Evolutionary conservation across 2,797 vertebrate genomes (phyloP), one percentile per base, ranked within the genome.

Genomic region (Cyprinella venusta): DNA sequence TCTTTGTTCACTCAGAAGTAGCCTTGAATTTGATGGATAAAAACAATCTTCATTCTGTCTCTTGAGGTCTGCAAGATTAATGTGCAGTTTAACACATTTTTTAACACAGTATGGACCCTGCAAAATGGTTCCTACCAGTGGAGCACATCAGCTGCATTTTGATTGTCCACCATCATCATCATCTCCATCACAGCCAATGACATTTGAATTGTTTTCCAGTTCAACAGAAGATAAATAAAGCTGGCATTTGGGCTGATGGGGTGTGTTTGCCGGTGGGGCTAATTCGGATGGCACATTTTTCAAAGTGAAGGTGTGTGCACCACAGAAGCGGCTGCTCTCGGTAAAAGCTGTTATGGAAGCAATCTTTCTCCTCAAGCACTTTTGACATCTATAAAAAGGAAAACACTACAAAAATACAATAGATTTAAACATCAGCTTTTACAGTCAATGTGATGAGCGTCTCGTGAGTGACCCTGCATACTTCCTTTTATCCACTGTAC

Each of bases 211-310:
- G 88, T 92, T 92, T 90, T 87, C 88, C 92, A 89, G 89, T 90
- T 92, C 90, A 92, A 90, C 89, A 88, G 90, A 92, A 89, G 91
- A 93, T 89, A 91, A 92, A 93, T 91, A 90, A 90, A 90, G 90
- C 89, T 93, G 93, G 92, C 92, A 93, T 93, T 94, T 93, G 89
- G 87, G 88, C 90, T 87, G 92, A 92, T 89, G 91, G 86, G 87
- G 89, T 18, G 87, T 90, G 85, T 87, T 89, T 33, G 82, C 85
- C 59, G 64, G 86, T 89, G 71, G 80, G 80, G 63, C 71, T 84
- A 76, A 82, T 24, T 15, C 67, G 3, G 48, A 68, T 85, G 85
- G 74, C 48, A 71, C 88, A 89, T 92, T 91, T 90, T 89, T 92
- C 88, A 86, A 75, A 86, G 89, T 76, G 86, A 90, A 86, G 65